Evolutionary conservation across 2,113 vertebrate species (phyloP), one percentile per base, ranked within the genome.

Genomic region (Anolis carolinensis): DNA sequence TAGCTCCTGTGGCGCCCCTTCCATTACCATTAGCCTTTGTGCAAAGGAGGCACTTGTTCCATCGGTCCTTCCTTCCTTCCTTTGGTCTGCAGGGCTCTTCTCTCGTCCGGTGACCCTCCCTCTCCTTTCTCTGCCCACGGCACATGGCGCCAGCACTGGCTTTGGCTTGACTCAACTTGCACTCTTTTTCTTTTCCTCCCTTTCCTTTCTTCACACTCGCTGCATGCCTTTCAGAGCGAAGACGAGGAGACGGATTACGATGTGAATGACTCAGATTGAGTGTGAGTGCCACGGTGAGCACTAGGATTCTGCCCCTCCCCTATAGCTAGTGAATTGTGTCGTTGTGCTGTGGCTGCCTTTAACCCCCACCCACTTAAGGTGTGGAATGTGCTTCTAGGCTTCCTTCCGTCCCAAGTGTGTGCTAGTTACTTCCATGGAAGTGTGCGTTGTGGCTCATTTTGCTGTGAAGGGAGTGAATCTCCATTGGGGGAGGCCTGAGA

Each of bases 211-310:
- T 93, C 83, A 93, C 95, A 95, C 95, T 95, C 95, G 96, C 97
- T 94, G 95, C 93, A 95, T 95, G 93, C 82, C 59, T 88, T 88
- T 96, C 97, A 98, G 97, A 98, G 97, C 89, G 96, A 97, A 94
- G 96, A 98, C 65, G 96, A 97, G 93, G 97, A 97, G 90, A 96
- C 94, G 90, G 96, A 98, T 97, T 97, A 95, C 95, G 96, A 97
- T 96, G 97, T 96, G 96, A 97, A 97, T 97, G 97, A 97, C 96
- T 98, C 97, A 97, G 97, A 97, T 98, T 97, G 97, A 96, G 90
- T 96, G 93, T 96, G 96, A 96, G 95, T 96, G 95, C 96, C 95
- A 95, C 89, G 97, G 97, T 98, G 97, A 98, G 97, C 96, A 90
- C 94, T 94, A 90, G 95, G 93, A 89, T 82, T 87, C 92, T 89